Base-by-base conservation (phyloP, 2,797 vertebrate genomes). In the Hybognathus amarus region DNA sequence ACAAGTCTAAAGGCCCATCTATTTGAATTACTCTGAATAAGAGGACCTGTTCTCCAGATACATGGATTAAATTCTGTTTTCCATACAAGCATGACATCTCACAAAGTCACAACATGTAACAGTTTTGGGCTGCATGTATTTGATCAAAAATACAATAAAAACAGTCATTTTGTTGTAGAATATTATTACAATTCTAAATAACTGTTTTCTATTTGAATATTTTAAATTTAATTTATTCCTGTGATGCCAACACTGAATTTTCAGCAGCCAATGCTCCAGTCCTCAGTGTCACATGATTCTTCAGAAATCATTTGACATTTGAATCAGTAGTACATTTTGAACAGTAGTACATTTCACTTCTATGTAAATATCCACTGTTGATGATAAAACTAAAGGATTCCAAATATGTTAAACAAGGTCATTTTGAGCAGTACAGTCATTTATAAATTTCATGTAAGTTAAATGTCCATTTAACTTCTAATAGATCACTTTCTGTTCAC, bases 401-500 rank as follows among this genome's bases (percentile, higher is more conserved):
- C 17, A 24, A 64, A n/a, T 15, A 12, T 54, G 15, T 52, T 78
- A 66, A 66, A 78, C 20, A 36, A 4, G 54, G 50, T 42, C 5
- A 74, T 73, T 80, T 54, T 40, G n/a, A 85, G 64, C 77, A 59
- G 61, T 80, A 77, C 42, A 84, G 63, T 82, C 40, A 84, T 81
- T 80, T 80, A 61, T 71, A 73, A 74, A 83, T 87, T 84, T 64
- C 13, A 40, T 82, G 75, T 84, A 76, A 82, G 77, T 79, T 84
- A 77, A 79, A 66, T 77, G 70, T 75, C 59, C 7, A 22, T 66
- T 73, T 80, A 82, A 73, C 61, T 84, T 76, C 78, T 82, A 74
- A 88, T 77, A 77, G 84, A 87, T 87, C 84, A 84, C 79, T 47
- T 83, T 82, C 6, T 38, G 79, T 76, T 80, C 75, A 77, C 56